phyloP scores from a whole-genome alignment of 2,888 invertebrate genomes.

The Steromphala cineraria region DNA sequence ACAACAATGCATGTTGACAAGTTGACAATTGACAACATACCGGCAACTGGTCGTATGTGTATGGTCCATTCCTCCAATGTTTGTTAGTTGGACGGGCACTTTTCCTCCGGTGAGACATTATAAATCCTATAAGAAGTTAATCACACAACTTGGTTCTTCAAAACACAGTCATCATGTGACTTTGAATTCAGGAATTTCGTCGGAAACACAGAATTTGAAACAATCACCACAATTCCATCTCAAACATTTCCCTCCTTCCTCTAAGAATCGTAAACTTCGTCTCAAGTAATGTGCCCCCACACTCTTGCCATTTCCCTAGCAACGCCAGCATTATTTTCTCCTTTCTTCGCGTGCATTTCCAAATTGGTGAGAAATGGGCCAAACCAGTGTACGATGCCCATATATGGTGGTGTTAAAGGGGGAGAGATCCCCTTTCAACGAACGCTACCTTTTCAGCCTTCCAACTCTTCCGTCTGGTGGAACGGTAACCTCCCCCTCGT shows the following conservation, averaged over 20 bases:
- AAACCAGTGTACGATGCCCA: slow-evolving; percentile 27
- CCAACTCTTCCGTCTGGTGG: not conserved
- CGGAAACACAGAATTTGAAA: not conserved
- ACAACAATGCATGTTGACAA: no score
- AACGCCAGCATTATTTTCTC: slow-evolving; percentile 7
- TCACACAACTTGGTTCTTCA: not conserved
- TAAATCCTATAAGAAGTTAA: no score
- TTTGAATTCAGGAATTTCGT: not conserved
- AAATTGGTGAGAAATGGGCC: slow-evolving; percentile 14
- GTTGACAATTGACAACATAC: no score
- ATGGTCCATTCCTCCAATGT: slow-evolving; percentile 7
- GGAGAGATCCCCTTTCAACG: slow-evolving; percentile 29
- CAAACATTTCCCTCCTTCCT: not conserved
- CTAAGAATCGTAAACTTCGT: not conserved
- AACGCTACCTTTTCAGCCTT: not conserved
- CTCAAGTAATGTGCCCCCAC: not conserved
- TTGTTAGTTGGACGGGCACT: slow-evolving; percentile 52
- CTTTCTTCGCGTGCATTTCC: slow-evolving; percentile 6
- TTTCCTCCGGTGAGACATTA: slow-evolving; percentile 62
- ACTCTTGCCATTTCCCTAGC: not conserved
- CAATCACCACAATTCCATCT: not conserved
- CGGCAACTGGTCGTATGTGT: not conserved
- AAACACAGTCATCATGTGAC: not conserved
- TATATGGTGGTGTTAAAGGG: slow-evolving; percentile 49
- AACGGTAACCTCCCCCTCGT: not conserved